Conservation (phyloP, 2,888 invertebrate species). For the Noctua comes region DNA sequence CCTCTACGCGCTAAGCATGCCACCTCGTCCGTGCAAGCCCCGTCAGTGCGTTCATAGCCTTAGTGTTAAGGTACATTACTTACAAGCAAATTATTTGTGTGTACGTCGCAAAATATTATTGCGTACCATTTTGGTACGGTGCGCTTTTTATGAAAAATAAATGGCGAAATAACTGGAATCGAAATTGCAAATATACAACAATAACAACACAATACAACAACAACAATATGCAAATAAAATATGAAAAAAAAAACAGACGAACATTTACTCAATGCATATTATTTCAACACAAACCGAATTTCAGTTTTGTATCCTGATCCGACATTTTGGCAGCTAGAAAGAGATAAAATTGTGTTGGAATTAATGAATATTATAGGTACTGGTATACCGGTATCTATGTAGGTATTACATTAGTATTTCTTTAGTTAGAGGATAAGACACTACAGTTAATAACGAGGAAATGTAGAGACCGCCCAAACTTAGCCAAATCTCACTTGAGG, state of each 20-base stretch:
- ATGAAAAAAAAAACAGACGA: constrained; percentile 4
- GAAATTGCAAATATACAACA: background rate
- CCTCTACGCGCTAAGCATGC: background rate
- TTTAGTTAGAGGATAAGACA: background rate
- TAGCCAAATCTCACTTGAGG: too few relatives aligned
- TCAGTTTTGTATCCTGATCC: constrained; percentile 78
- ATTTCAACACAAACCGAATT: constrained; percentile 79
- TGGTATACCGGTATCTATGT: background rate
- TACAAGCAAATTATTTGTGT: background rate
- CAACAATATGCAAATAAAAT: constrained; percentile 28
- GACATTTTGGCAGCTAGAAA: constrained; percentile 77
- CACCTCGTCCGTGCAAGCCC: background rate
- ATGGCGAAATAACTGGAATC: constrained; percentile 3
- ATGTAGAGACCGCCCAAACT: background rate
- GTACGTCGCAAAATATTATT: background rate
- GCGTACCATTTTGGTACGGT: background rate
- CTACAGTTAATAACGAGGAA: background rate
- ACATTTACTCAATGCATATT: background rate
- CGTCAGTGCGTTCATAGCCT: background rate
- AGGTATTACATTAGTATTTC: background rate
- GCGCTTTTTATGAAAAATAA: constrained; percentile 1
- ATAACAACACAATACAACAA: background rate
- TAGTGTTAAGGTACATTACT: background rate
- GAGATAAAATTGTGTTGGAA: constrained; percentile 15
- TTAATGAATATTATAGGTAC: background rate